Percentiles rank a stretch among this genome's conserved stretches.
phyloP scores from a whole-genome alignment of 1,140 invertebrate species.

The Rhynchophorus ferrugineus region DNA sequence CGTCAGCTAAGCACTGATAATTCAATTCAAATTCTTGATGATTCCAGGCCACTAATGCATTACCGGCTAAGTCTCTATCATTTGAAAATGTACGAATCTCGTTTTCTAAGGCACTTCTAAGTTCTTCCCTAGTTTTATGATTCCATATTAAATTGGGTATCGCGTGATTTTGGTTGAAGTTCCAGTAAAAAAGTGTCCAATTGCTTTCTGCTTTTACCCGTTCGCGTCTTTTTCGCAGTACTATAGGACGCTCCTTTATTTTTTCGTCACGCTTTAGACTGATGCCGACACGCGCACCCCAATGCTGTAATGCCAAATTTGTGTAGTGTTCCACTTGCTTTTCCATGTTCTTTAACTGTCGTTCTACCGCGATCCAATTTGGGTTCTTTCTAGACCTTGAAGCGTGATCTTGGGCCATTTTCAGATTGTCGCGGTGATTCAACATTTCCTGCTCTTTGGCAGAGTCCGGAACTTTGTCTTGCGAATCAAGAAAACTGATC shows the following conservation, averaged over 20 bases:
- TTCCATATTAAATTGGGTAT: constrained; percentile 98
- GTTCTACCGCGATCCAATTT: constrained; percentile 62
- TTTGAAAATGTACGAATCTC: constrained; percentile 85
- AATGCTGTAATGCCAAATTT: constrained; percentile 79
- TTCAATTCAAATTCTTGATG: constrained; percentile 93
- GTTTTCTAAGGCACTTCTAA: constrained; percentile 85
- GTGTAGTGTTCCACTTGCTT: constrained; percentile 67
- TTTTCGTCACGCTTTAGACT: constrained; percentile 57
- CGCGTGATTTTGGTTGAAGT: constrained; percentile 91
- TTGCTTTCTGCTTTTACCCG: constrained; percentile 88
- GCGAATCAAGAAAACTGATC: constrained; percentile 81
- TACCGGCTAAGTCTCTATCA: constrained; percentile 82
- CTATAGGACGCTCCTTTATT: constrained; percentile 69
- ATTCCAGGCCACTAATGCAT: constrained; percentile 90
- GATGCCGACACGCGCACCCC: constrained; percentile 70
- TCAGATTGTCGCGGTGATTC: constrained; percentile 87
- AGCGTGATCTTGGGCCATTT: constrained; percentile 81
- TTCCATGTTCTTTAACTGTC: constrained; percentile 68
- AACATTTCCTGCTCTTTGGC: constrained; percentile 58
- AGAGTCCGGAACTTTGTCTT: constrained; percentile 72
- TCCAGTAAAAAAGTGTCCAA: constrained; percentile 91
- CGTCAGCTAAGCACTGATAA: constrained; percentile 89
- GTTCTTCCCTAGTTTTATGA: constrained; percentile 94
- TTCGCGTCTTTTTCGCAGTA: constrained; percentile 82
- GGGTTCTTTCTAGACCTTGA: constrained; percentile 55